Base-by-base conservation (phyloP, 2,113 vertebrate species). In the Gallinago media region DNA sequence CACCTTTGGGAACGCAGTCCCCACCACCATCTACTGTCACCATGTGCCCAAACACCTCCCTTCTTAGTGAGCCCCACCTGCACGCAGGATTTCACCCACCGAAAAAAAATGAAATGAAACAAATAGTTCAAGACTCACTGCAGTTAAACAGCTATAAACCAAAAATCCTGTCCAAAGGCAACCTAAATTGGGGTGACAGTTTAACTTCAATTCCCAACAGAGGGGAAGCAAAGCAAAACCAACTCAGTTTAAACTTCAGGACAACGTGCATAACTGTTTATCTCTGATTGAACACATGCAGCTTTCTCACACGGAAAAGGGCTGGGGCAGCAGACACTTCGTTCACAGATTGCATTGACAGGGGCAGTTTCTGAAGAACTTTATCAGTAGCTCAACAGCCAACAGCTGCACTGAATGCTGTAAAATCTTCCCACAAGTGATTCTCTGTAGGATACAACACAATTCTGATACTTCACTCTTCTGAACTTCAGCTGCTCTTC, bases 361-460 rank as follows among this genome's bases (percentile, higher is more conserved):
- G 86, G 84, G 77, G 31, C 54, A 71, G 31, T 20, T 91, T 91
- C 88, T 92, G 91, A 88, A 94, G 46, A 73, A 68, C 44, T 90
- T 92, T 71, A 84, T 50, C 82, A 13, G 15, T 29, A 86, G 81
- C 47, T 94, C 21, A 76, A 47, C 3, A 84, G 52, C 36, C 62
- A 84, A 44, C 83, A 87, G 61, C 46, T 94, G 83, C 71, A 67
- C 56, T 27, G 25, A 91, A 80, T 25, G 23, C 54, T 82, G 27
- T 27, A 66, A 68, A 85, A 95, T 31, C 55, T 76, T 82, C 40
- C 49, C 36, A 66, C 25, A 75, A 91, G 32, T 90, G 52, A 44
- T 88, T 47, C 34, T 73, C 67, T 42, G 22, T 34, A 70, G 50
- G 18, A 79, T 40, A 67, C 12, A 89, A 52, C 23, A 56, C 36